phyloP scores from a whole-genome alignment of 2,113 vertebrate species.

The Apodemus speciosus region DNA sequence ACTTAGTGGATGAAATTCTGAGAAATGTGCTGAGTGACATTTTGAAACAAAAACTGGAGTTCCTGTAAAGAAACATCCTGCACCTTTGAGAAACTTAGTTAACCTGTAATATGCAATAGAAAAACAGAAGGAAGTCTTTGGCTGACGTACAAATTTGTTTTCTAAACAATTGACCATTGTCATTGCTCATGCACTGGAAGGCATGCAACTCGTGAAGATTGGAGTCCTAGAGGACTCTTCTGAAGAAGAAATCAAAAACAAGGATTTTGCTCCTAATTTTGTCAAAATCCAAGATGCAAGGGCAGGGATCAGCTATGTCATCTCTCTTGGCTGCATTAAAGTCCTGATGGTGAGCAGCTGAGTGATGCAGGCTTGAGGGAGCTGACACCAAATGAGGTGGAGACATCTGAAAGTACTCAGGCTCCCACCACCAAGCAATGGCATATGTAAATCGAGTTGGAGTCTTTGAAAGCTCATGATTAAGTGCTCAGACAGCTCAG shows the following conservation, averaged over 20 bases:
- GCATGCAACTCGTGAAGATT: neutral
- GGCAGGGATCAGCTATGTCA: neutral
- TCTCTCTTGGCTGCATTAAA: neutral
- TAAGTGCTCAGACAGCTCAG: slow-evolving; percentile 54
- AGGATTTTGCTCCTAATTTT: neutral
- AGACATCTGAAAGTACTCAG: slow-evolving; percentile 70
- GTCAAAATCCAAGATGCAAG: neutral
- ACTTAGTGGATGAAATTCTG: slow-evolving; percentile 22
- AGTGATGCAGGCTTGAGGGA: slow-evolving; percentile 17
- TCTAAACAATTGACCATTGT: neutral
- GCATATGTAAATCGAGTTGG: slow-evolving; percentile 37
- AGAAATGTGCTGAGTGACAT: neutral
- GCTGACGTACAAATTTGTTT: neutral
- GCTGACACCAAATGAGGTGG: slow-evolving; percentile 61
- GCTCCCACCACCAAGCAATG: neutral
- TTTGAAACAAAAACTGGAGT: slow-evolving; percentile 43
- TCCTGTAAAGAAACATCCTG: neutral
- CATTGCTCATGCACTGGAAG: neutral
- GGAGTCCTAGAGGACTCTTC: neutral
- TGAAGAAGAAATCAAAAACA: neutral
- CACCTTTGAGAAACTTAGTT: neutral
- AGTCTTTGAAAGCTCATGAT: slow-evolving; percentile 62
- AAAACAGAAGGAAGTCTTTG: neutral
- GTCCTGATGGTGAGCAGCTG: slow-evolving; percentile 60
- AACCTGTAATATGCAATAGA: neutral